Evolutionary conservation across 1,140 invertebrate genomes (phyloP).

Genomic region (Spodoptera litura): DNA sequence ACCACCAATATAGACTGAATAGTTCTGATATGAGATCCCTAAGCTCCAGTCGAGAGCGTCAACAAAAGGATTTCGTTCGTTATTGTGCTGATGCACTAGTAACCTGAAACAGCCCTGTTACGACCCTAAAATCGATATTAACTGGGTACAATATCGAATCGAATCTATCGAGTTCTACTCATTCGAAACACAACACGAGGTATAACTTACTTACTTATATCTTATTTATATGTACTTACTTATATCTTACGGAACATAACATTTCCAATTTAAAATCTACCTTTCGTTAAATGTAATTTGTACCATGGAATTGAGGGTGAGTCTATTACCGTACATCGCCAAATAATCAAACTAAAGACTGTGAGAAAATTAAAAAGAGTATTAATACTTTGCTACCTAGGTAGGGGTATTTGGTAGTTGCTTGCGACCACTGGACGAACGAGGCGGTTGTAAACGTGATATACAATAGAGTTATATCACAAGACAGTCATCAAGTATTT

Average conservation of each 20-base stretch:
- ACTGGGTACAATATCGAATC: background rate
- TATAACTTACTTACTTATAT: too few species aligned
- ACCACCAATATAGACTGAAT: background rate
- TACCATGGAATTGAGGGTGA: too few species aligned
- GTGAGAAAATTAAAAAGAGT: too few species aligned
- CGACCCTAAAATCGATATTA: conserved; percentile 5
- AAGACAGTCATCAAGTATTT: conserved; percentile 10
- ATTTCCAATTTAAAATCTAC: too few species aligned
- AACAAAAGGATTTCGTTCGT: conserved; percentile 14
- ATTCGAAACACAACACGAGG: background rate
- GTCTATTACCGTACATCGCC: too few species aligned
- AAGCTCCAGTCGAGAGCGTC: conserved; percentile 15
- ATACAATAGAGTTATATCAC: conserved; percentile 11
- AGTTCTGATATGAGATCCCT: background rate
- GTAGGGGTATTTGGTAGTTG: too few species aligned
- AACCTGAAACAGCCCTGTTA: conserved; percentile 16
- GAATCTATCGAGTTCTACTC: background rate
- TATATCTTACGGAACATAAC: too few species aligned
- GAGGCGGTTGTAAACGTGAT: background rate
- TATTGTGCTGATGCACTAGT: conserved; percentile 17
- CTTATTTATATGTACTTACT: too few species aligned
- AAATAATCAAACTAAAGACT: too few species aligned
- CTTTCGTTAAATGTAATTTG: too few species aligned
- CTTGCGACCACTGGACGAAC: background rate
- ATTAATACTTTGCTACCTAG: too few species aligned